Base-by-base conservation (phyloP, 2,113 vertebrate species). In the Tetrax tetrax region DNA sequence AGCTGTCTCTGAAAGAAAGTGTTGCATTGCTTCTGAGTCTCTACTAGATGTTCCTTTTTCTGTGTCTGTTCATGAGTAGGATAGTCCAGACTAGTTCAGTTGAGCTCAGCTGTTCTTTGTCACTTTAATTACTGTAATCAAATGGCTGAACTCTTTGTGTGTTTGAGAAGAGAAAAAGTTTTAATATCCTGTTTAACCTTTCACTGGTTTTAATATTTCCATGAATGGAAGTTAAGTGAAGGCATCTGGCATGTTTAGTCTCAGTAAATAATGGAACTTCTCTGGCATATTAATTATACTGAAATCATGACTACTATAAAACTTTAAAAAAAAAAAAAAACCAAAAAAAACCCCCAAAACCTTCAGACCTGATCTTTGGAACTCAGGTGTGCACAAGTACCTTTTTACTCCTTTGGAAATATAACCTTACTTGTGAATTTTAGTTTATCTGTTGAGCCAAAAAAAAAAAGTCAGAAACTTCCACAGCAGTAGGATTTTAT, bases 111-210 rank as follows among this genome's bases (percentile, higher is more conserved):
- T 84, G 87, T 59, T 92, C 93, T 78, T 93, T 92, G 87, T 88
- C 90, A 84, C 66, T 91, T 89, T 96, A 95, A 95, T 96, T 92
- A 64, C 64, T 7, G 1, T 80, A 94, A 92, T 93, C 59, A 50
- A 69, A 86, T 89, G 23, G 41, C 66, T 76, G 88, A 86, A 75
- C 65, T 91, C 48, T 11, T 28, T 45, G 54, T 96, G 88, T 91
- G 53, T 83, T 93, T 91, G 83, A 96, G 90, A 85, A 92, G 61
- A 85, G 68, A 87, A 93, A 60, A 93, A 74, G 86, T 92, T 93
- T 87, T 94, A 91, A 64, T 93, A 96, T 98, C 96, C 96, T 94
- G 94, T 96, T 83, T 61, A 77, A 48, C 74, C 88, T 94, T 90
- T 56, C 75, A 72, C 86, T 79, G 63, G 70, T 47, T 93, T 83